phyloP scores from a whole-genome alignment of 2,797 vertebrate genomes.

The Botia kubotai region DNA sequence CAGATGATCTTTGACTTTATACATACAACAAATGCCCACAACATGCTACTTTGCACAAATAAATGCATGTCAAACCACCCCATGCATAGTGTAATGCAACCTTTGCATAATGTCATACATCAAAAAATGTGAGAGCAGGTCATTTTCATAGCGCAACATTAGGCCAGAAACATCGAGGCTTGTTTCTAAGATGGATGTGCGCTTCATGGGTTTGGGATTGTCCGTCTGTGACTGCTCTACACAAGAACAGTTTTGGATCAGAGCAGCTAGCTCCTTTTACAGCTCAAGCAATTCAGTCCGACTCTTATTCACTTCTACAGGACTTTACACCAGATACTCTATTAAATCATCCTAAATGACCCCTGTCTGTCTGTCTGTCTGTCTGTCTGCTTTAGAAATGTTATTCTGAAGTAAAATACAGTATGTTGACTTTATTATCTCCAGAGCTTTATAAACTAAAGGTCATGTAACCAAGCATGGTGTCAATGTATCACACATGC shows the following conservation, averaged over 20 bases:
- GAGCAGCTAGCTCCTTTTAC: slow-evolving; percentile 19
- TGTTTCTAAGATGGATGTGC: slow-evolving; percentile 15
- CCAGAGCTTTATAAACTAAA: no score
- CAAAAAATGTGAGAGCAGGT: slow-evolving; percentile 37
- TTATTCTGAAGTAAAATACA: no score
- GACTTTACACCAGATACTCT: slow-evolving; percentile 28
- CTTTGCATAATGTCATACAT: slow-evolving; percentile 35
- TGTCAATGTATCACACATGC: not conserved
- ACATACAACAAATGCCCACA: no score
- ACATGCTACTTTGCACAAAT: no score
- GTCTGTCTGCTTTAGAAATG: no score
- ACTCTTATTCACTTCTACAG: slow-evolving; percentile 31
- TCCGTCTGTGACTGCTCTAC: slow-evolving; percentile 1
- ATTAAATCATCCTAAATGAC: not conserved
- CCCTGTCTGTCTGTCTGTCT: not conserved
- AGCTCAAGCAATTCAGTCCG: slow-evolving; percentile 25
- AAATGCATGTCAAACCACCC: no score
- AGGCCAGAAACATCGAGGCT: slow-evolving; percentile 22
- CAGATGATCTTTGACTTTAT: no score
- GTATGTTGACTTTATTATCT: no score
- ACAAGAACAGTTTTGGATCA: slow-evolving; percentile 71
- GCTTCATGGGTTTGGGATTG: not conserved
- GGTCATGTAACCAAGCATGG: not conserved
- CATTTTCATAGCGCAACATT: slow-evolving; percentile 39
- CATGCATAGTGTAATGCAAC: no score